These are phyloP conservation scores for Eupeodes latifasciatus DNA, from an alignment of 2,888 invertebrate species.

Conservation along the genomic window DNA sequence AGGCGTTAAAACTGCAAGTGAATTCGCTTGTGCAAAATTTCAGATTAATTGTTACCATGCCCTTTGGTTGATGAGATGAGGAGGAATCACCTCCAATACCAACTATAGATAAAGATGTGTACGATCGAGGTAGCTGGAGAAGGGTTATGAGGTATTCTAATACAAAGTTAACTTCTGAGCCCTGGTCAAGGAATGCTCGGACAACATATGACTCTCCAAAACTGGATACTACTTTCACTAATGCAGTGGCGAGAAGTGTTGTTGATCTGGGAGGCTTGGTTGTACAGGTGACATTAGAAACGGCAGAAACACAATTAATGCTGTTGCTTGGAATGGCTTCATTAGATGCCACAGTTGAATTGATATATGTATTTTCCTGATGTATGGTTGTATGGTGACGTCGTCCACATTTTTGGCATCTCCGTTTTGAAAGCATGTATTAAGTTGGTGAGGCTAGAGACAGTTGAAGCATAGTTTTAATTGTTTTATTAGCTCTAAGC, in stretches of 20 bases:
- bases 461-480: too few relatives aligned
- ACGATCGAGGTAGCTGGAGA: constrained; percentile 3
- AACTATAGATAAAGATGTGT: constrained; percentile 32
- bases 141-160: not conserved
- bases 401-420: too few relatives aligned
- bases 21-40: not conserved
- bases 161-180: not conserved
- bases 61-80: constrained; percentile 21
- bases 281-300: not conserved
- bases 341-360: not conserved
- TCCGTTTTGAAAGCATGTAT: too few relatives aligned
- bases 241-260: constrained; percentile 19
- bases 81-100: constrained; percentile 1
- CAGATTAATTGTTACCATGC: constrained; percentile 5
- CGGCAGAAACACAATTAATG: too few relatives aligned
- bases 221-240: constrained; percentile 17
- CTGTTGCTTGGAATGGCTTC: not conserved
- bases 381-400: too few relatives aligned
- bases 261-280: not conserved
- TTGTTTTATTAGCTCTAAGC: too few relatives aligned
- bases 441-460: too few relatives aligned
- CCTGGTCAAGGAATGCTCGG: constrained; percentile 17
- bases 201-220: not conserved
- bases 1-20: constrained; percentile 1
- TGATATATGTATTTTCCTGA: too few relatives aligned